Percentiles rank a stretch among this genome's conserved stretches.
Conservation (phyloP, 2,113 vertebrate genomes). For the Erythrocebus patas region DNA sequence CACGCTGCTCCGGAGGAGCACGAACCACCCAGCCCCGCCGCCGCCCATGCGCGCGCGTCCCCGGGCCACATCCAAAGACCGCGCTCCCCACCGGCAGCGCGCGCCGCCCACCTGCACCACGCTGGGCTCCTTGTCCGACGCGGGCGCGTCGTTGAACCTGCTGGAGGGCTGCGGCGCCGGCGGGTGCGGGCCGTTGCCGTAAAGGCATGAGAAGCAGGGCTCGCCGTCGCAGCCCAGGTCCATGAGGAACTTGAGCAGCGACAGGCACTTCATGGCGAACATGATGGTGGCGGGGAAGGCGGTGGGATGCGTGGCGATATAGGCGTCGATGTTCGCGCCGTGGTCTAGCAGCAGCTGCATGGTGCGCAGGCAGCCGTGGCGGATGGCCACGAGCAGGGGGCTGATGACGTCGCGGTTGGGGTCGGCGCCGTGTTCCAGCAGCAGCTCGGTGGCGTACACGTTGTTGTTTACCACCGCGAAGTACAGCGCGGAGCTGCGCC, state of each 20-base stretch:
- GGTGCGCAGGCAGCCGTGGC: conserved; percentile 87
- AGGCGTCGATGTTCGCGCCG: conserved; percentile 89
- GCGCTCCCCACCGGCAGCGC: background rate
- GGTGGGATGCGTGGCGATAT: conserved; percentile 86
- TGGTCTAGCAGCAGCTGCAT: conserved; percentile 91
- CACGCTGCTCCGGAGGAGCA: rapidly evolving
- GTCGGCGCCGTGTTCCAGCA: conserved; percentile 91
- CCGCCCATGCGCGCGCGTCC: background rate
- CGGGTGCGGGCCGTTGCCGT: conserved; percentile 87
- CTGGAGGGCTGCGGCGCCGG: conserved; percentile 75
- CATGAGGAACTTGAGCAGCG: conserved; percentile 91
- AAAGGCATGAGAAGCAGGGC: conserved; percentile 91
- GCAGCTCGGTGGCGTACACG: conserved; percentile 83
- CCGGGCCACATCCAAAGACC: background rate
- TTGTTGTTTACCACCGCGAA: conserved; percentile 93
- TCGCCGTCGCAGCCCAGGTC: conserved; percentile 89
- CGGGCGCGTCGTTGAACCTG: conserved; percentile 72
- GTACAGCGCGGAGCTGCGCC: conserved; percentile 90
- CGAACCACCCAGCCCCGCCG: background rate
- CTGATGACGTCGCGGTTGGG: conserved; percentile 93
- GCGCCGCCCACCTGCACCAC: conserved; percentile 82
- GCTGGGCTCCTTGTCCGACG: conserved; percentile 71
- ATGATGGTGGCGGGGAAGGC: conserved; percentile 92
- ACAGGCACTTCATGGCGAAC: conserved; percentile 90
- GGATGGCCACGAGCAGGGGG: conserved; percentile 92